These are phyloP conservation scores for Flexamia atlantica DNA, from an alignment of 2,888 invertebrate genomes.

Conservation along the genomic window DNA sequence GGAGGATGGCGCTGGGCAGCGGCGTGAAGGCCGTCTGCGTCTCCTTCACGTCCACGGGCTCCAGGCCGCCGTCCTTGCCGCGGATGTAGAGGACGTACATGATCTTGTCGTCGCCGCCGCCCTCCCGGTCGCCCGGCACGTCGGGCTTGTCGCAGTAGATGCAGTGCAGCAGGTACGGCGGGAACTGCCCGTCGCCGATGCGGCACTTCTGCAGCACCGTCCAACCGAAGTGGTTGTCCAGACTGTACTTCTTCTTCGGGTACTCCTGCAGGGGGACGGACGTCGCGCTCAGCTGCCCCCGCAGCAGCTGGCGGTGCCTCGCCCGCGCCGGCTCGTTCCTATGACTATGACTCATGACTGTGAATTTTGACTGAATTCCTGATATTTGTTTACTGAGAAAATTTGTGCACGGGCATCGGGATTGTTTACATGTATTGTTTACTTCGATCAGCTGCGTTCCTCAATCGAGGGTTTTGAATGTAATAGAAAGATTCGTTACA, in stretches of 20 bases:
- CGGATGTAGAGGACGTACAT: constrained; percentile 45
- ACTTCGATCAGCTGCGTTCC: not conserved
- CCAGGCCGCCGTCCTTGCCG: not conserved
- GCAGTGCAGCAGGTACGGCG: constrained; percentile 34
- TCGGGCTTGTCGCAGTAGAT: constrained; percentile 35
- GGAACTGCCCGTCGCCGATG: not conserved
- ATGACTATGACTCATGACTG: not conserved
- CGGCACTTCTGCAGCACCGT: constrained; percentile 13
- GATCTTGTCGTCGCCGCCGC: constrained; percentile 6
- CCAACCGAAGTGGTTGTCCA: constrained; percentile 36
- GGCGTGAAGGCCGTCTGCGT: not conserved
- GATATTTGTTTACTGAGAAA: not conserved
- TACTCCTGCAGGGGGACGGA: not conserved
- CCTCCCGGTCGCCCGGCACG: not conserved
- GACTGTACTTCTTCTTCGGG: not conserved
- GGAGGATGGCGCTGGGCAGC: not conserved
- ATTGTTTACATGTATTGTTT: not conserved
- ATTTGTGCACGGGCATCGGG: not conserved
- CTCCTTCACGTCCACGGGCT: constrained; percentile 12
- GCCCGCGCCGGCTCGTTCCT: constrained; percentile 23
- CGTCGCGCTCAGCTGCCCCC: not conserved
- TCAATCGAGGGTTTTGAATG: too few species aligned
- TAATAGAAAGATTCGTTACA: too few species aligned
- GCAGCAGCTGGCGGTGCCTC: not conserved
- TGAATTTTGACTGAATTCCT: not conserved